Base-by-base conservation (phyloP, 2,797 vertebrate genomes). In the Lates japonicus region DNA sequence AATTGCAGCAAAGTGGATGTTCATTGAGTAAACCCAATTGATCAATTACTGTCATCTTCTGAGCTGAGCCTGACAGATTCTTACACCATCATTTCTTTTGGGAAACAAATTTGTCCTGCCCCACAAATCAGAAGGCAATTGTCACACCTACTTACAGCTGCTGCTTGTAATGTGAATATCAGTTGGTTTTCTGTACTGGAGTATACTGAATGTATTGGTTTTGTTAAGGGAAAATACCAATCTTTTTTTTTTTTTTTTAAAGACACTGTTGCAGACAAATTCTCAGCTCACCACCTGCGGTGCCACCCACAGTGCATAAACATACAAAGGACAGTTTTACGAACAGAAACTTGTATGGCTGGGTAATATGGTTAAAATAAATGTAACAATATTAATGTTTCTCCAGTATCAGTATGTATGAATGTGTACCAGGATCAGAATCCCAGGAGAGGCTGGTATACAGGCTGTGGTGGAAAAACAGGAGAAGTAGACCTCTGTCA, bases 401-500 rank as follows among this genome's bases (percentile, higher is more conserved):
- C 31, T 12, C 7, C n/a, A 20, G 41, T 20, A 41, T n/a, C 9
- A 6, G 1, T 4, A 12, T 33, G 20, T 48, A 42, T 20, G 14
- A 19, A 58, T 68, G 79, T 58, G 72, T 31, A 37, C 9, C 48
- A 37, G 37, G 37, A 22, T 41, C 59, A 61, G 59, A 77, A 49
- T 31, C 69, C 31, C 22, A 76, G 42, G 7, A 59, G 49, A 80
- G 65, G 46, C 44, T 58, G 72, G 37, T 39, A 31, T 13, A 37
- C 42, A 66, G 51, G 65, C 63, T 68, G 67, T 37, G 64, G 70
- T 5, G 55, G 39, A 75, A 63, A 49, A 35, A 70, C 60, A 37
- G 60, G 29, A 64, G 74, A 59, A 64, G 51, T 22, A 9, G 54
- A 54, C 52, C 60, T 68, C 20, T 60, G 25, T 25, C 19, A 3